Evolutionary conservation across 2,888 invertebrate genomes (phyloP), one percentile per base, ranked within the genome.

Genomic region (Altica lythri): DNA sequence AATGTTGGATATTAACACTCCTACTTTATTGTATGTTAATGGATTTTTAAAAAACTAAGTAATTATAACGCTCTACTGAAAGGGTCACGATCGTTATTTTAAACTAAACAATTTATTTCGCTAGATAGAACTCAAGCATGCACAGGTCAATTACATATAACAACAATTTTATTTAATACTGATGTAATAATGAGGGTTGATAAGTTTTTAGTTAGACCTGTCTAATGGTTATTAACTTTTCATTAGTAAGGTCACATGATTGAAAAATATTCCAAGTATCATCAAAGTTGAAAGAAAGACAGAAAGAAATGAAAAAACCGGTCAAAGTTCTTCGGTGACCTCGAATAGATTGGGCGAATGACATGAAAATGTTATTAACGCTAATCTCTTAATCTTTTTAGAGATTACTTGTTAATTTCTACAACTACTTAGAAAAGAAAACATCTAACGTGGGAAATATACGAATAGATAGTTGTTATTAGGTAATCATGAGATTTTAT

Each of bases 251-350:
- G 34, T 46, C 34, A 46, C 16, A 46, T 46, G 35, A 46, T 35
- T 30, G 18, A 48, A 48, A 38, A 40, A 30, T 6, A 18, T 30
- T 38, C n/a, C 49, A 12, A 38, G 34, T 46, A 12, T 44, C 49
- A 38, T 40, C 27, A 37, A 37, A n/a, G n/a, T n/a, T n/a, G n/a
- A n/a, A n/a, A n/a, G n/a, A n/a, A n/a, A n/a, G n/a, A 19, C 12
- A 30, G 30, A 14, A 40, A n/a, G n/a, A n/a, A n/a, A n/a, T n/a
- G n/a, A 30, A 46, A 40, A 46, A 40, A 37, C 38, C 43, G 55
- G 55, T 55, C 53, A 53, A 53, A 53, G 53, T 53, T 50, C 50
- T 55, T 44, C 12, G 30, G 43, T 55, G 48, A 55, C 55, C 55
- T 55, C 51, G 42, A 32, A 25, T 13, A 51, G 43, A 47, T 55